Evolutionary conservation across 2,888 invertebrate species (phyloP).

Genomic region (Strigamia maritima): DNA sequence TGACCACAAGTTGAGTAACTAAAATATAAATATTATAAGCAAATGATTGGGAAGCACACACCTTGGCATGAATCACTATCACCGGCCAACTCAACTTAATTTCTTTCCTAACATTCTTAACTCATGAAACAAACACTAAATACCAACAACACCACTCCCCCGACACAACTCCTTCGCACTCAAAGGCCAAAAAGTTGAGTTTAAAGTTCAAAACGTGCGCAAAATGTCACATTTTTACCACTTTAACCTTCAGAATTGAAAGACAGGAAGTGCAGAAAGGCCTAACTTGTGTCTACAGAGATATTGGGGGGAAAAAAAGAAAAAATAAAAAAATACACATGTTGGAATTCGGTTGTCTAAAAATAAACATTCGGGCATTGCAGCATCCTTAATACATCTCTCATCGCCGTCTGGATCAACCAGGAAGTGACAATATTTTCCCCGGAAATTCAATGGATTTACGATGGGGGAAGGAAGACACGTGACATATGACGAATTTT

Average conservation of each 20-base stretch:
- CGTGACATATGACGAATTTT: not conserved
- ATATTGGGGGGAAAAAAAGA: too few relatives aligned
- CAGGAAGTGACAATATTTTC: constrained; percentile 15
- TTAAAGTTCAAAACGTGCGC: not conserved
- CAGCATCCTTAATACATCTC: not conserved
- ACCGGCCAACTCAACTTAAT: not conserved
- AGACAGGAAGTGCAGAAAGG: not conserved
- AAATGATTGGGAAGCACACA: not conserved
- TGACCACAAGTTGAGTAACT: not conserved
- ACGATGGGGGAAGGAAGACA: not conserved
- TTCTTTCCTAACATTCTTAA: not conserved
- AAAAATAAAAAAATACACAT: not conserved
- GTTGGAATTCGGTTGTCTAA: not conserved
- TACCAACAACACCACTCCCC: not conserved
- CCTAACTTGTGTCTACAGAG: too few relatives aligned
- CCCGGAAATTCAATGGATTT: not conserved
- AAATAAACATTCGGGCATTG: not conserved
- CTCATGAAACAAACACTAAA: too few relatives aligned
- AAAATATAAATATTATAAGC: not conserved
- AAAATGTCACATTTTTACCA: not conserved
- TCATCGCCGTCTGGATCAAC: not conserved
- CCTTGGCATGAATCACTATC: constrained; percentile 1
- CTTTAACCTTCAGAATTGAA: not conserved
- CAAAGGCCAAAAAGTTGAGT: not conserved
- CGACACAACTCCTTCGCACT: not conserved